Percentiles rank a stretch among this genome's conserved stretches.
phyloP scores from a whole-genome alignment of 2,797 vertebrate species.

The Betta splendens region DNA sequence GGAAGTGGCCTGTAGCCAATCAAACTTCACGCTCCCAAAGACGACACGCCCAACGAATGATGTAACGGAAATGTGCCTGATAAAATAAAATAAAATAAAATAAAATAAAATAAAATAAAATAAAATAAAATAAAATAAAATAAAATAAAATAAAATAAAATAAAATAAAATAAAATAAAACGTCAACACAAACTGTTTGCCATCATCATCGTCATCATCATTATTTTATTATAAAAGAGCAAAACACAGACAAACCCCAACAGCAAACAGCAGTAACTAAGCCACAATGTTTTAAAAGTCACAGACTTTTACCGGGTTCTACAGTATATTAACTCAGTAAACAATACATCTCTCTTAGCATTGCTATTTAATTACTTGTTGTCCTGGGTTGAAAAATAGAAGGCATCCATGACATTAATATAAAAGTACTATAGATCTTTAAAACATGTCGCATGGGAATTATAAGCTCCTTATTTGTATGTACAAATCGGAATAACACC shows the following conservation, averaged over 20 bases:
- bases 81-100: constrained; percentile 27
- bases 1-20: constrained; percentile 65
- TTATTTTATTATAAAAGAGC: constrained; percentile 40
- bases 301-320: constrained; percentile 13
- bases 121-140: neutral
- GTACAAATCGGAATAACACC: constrained; percentile 65
- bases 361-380: neutral
- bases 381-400: constrained; percentile 1
- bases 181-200: constrained; percentile 9
- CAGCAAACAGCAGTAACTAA: constrained; percentile 9
- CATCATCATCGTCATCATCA: too few relatives aligned
- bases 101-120: neutral
- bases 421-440: constrained; percentile 32
- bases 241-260: constrained; percentile 20
- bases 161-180: neutral
- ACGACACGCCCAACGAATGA: constrained; percentile 52
- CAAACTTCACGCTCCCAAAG: constrained; percentile 22
- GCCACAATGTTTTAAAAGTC: constrained; percentile 26
- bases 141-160: neutral
- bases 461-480: constrained; percentile 65
- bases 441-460: constrained; percentile 50
- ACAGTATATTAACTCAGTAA: constrained; percentile 20
- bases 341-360: constrained; percentile 15
- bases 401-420: constrained; percentile 32
- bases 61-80: constrained; percentile 41